Evolutionary conservation across 1,140 invertebrate species (phyloP), one percentile per base, ranked within the genome.

Genomic region (Caenorhabditis briggsae): DNA sequence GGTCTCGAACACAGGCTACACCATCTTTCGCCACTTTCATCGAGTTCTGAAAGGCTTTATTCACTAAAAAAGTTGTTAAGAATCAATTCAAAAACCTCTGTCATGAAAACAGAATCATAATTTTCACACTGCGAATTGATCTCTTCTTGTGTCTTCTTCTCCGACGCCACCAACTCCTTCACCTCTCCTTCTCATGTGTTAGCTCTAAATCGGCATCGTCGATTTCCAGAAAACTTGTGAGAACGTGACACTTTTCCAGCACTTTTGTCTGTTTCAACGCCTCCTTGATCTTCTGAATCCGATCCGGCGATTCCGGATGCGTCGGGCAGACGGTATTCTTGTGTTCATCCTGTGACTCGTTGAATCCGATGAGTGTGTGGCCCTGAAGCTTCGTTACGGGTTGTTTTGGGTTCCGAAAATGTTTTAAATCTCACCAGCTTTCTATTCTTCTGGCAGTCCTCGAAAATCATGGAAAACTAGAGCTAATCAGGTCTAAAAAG

Each of bases 61-160:
- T 41, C 43, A 43, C 41, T n/a, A 25, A 53, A 25, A 8, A 46
- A 43, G 11, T 14, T 8, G 12, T 3, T n/a, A 46, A n/a, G 48
- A 56, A 78, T 16, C 84, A 65, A 2, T 33, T 33, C 3, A 33
- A 33, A 33, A 20, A 82, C 85, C 50, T 55, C 46, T 55, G 85
- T 78, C 50, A 82, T 55, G 20, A 82, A 86, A 43, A 86, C 55
- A 18, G 85, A 86, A 59, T 86, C 85, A 50, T 56, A 82, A 20
- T 61, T 59, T 48, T 50, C 50, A 16, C 64, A 70, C 25, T 43
- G 16, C 41, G 16, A 18, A 25, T 86, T 86, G 12, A 82, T 82
- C 14, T 86, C 85, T n/a, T 55, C 56, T 61, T 86, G 85, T 23
- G 46, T 50, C 18, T 56, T 82, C 8, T 43, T 78, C 41, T 86